These are phyloP conservation scores for Premnoplex brunnescens DNA, from an alignment of 2,797 vertebrate genomes.

Conservation along the genomic window DNA sequence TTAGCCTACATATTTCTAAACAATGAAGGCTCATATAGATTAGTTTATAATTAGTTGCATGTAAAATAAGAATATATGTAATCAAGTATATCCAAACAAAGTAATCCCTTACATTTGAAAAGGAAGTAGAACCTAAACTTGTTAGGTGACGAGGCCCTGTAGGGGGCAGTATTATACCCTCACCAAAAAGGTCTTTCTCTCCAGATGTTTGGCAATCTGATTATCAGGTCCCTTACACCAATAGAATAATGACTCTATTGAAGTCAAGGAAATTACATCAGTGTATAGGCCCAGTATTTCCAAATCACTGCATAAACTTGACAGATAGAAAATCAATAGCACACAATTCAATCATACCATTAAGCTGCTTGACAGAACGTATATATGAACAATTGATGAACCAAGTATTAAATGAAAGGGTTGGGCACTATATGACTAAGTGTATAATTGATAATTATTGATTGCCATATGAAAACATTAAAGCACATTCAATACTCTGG, in stretches of 20 bases:
- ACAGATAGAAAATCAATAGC: conserved; percentile 62
- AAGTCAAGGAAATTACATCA: conserved; percentile 60
- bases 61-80: neutral
- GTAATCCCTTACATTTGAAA: neutral
- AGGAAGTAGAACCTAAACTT: neutral
- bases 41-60: neutral
- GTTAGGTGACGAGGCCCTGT: neutral
- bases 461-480: conserved; percentile 39
- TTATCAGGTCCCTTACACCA: conserved; percentile 42
- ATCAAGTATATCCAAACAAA: neutral
- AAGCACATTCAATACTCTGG: neutral
- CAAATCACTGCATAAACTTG: conserved; percentile 62
- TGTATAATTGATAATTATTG: conserved; percentile 68
- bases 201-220: conserved; percentile 32
- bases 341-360: conserved; percentile 43
- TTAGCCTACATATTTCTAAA: neutral
- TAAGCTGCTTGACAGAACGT: conserved; percentile 50
- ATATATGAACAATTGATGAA: conserved; percentile 64
- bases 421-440: conserved; percentile 22
- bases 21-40: neutral
- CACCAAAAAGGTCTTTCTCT: neutral
- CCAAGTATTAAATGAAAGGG: conserved; percentile 44
- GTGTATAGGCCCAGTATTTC: conserved; percentile 40
- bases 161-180: conserved; percentile 53
- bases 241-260: conserved; percentile 33